Base-by-base conservation (phyloP, 2,113 vertebrate genomes). In the Tretioscincus oriximinensis region DNA sequence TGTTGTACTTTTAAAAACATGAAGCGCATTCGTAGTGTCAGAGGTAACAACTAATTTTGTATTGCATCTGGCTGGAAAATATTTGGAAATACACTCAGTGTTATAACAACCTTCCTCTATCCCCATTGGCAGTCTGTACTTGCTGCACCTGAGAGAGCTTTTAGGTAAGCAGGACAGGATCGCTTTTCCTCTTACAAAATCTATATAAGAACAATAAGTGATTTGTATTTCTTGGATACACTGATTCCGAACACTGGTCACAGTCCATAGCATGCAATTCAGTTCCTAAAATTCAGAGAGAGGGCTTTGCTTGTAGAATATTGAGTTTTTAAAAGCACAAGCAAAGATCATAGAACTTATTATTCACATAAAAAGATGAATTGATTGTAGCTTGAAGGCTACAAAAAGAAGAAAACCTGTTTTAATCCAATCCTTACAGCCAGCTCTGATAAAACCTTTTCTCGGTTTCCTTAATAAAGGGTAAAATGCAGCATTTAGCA, bases 1-100 rank as follows among this genome's bases (percentile, higher is more conserved):
- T 86, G 83, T 69, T 2, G 45, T 77, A 14, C 47, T 26, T n/a
- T 58, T 14, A 58, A 83, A 51, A 66, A 74, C 80, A 47, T 58
- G 4, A 28, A 20, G 47, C 66, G 66, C 66, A 82, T 73, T 66
- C 24, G n/a, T 9, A 35, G 45, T 63, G 21, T 26, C 45, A 49
- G 49, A 21, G 24, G 28, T 58, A 6, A 28, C 14, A 29, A 24
- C 6, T 24, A n/a, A 45, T 24, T 11, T 5, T 35, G 12, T 21
- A 4, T 16, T 35, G 31, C 68, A 24, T 70, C 35, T 70, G 16
- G 6, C 68, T 70, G 54, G 28, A 21, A 12, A 60, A 58, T 58
- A 41, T 14, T 58, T 58, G 16, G 54, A 18, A 58, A 18, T 58
- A 16, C 16, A 2, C 14, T 18, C 54, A n/a, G n/a, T 28, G 8